Percentiles rank a stretch among this genome's conserved stretches.
Evolutionary conservation across 2,888 invertebrate species (phyloP).

Genomic region (Oligia strigilis): DNA sequence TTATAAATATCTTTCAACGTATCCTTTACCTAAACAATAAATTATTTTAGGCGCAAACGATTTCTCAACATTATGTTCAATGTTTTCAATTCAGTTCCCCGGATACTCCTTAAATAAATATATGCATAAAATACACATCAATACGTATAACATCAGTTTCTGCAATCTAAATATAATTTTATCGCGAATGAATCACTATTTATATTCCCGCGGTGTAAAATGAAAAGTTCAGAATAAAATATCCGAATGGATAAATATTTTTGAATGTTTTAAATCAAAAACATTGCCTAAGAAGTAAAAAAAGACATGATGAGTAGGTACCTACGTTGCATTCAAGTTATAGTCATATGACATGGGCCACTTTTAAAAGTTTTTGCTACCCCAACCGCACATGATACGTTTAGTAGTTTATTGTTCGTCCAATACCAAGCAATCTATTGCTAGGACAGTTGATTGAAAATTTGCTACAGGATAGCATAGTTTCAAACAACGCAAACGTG

Average conservation of each 20-base stretch:
- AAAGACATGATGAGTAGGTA: not conserved
- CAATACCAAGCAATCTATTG: not conserved
- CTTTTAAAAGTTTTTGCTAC: not conserved
- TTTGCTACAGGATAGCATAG: slow-evolving; percentile 10
- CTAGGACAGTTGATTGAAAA: not conserved
- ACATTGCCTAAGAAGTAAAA: not conserved
- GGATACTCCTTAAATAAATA: slow-evolving; percentile 70
- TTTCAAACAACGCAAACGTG: slow-evolving; percentile 26
- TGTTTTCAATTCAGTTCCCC: slow-evolving; percentile 59
- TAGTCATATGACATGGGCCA: not conserved
- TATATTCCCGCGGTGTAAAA: slow-evolving; percentile 67
- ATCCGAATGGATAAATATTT: slow-evolving; percentile 68
- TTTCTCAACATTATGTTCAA: slow-evolving; percentile 48
- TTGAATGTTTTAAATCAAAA: slow-evolving; percentile 38
- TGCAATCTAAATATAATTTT: slow-evolving; percentile 77
- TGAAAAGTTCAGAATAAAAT: slow-evolving; percentile 63
- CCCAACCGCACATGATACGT: not conserved
- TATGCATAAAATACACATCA: slow-evolving; percentile 62
- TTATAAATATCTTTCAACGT: slow-evolving; percentile 12
- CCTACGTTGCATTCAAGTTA: not conserved
- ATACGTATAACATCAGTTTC: slow-evolving; percentile 68
- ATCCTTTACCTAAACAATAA: slow-evolving; percentile 42
- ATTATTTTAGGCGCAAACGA: slow-evolving; percentile 41
- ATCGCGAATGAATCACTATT: slow-evolving; percentile 74
- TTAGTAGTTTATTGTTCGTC: not conserved